Conservation (phyloP, 2,888 invertebrate species). For the Diaprepes abbreviatus region DNA sequence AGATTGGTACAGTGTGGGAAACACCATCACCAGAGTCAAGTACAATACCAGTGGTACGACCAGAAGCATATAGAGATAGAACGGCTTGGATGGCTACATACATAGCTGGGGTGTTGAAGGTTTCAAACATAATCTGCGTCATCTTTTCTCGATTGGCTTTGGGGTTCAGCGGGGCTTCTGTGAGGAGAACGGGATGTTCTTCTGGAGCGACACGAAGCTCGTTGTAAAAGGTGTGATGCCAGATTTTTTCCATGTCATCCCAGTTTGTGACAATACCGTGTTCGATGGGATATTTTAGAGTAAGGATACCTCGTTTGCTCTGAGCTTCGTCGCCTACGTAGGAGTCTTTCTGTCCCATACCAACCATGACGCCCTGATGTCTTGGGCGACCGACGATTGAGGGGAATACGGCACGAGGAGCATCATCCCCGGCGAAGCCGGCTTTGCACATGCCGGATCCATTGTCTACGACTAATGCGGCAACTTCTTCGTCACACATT, state of each 20-base stretch:
- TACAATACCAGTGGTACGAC: constrained; percentile 97
- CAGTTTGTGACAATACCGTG: constrained; percentile 98
- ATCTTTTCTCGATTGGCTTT: constrained; percentile 92
- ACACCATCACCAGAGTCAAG: constrained; percentile 51
- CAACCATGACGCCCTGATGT: constrained; percentile 96
- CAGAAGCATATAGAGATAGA: constrained; percentile 92
- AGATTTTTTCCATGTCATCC: constrained; percentile 99
- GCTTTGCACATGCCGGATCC: constrained; percentile 98
- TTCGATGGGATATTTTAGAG: constrained; percentile 96
- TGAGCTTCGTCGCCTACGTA: constrained; percentile 98
- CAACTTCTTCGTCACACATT: constrained; percentile 94
- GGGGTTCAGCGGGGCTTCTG: constrained; percentile 90
- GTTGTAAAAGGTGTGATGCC: constrained; percentile 99
- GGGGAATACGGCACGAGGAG: constrained; percentile 95
- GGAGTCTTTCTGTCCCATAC: constrained; percentile 97
- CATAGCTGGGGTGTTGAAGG: constrained; percentile 94
- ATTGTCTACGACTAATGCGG: constrained; percentile 95
- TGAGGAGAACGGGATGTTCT: constrained; percentile 89
- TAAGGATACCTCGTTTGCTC: constrained; percentile 95
- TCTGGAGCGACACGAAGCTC: constrained; percentile 96
- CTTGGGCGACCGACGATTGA: constrained; percentile 95
- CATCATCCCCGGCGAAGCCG: constrained; percentile 96
- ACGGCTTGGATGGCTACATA: constrained; percentile 96
- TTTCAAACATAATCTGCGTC: constrained; percentile 95
- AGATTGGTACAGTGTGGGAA: constrained; percentile 6